These are phyloP conservation scores for Drosophila hamatofila DNA, from an alignment of 2,888 invertebrate genomes.

Conservation along the genomic window DNA sequence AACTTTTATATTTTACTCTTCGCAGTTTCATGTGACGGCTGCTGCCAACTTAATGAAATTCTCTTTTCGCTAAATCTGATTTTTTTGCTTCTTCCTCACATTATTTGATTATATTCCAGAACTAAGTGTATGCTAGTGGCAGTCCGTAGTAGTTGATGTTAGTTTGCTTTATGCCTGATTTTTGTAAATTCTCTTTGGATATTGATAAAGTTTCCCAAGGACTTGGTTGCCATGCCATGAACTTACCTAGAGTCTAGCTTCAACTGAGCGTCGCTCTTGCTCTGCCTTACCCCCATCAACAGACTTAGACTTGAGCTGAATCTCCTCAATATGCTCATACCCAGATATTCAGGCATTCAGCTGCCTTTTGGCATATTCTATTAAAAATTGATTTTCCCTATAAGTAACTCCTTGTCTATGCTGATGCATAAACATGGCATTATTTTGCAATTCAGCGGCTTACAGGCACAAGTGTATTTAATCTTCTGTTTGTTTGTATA, in stretches of 20 bases:
- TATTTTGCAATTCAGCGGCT: conserved; percentile 3
- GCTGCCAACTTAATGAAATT: conserved; percentile 70
- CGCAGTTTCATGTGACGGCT: conserved; percentile 60
- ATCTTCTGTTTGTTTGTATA: conserved; percentile 6
- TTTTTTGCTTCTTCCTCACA: background rate
- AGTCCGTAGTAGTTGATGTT: background rate
- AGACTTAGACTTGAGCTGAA: no score
- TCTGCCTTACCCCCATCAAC: no score
- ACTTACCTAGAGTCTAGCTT: background rate
- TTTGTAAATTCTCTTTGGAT: background rate
- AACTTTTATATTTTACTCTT: conserved; percentile 64
- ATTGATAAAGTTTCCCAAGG: background rate
- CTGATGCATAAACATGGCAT: background rate
- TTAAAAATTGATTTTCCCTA: conserved; percentile 1
- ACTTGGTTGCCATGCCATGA: background rate
- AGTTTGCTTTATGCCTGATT: background rate
- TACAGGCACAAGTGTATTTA: conserved; percentile 1
- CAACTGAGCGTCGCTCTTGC: no score
- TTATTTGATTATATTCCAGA: conserved; percentile 23
- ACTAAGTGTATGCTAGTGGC: background rate
- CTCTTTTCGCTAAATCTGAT: conserved; percentile 20
- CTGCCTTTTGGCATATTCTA: background rate
- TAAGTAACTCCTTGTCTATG: background rate
- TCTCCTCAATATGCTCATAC: background rate
- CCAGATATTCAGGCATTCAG: background rate